Base-by-base conservation (phyloP, 2,888 invertebrate species). In the Eupelmus urozonus region DNA sequence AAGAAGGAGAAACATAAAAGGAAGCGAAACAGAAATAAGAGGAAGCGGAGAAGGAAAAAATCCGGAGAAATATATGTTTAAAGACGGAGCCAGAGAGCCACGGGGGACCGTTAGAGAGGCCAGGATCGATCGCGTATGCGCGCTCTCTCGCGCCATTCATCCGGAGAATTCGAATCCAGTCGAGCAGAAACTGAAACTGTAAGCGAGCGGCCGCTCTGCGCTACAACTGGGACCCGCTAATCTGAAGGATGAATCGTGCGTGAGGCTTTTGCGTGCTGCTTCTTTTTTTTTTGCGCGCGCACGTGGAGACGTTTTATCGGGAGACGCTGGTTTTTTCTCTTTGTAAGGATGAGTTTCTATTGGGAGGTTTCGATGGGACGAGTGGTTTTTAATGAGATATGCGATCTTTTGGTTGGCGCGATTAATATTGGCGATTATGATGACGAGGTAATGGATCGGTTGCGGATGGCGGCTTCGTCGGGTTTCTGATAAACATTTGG, bases 21-120 rank as follows among this genome's bases (percentile, higher is more conserved):
- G 53, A 53, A 20, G 3, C 4, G 20, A 20, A 20, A 53, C 2
- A 20, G 18, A 53, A 53, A 20, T 20, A 53, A 51, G 23, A 65
- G 51, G 25, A 45, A 51, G 18, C 53, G 20, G 66, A 69, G 40
- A 27, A 20, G 23, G n/a, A 42, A 57, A 60, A 71, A 71, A 62
- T 71, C 49, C 29, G 49, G 16, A 13, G 42, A 59, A 49, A 13
- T 2, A 27, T 42, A 42, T 62, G 40, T 62, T 62, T 51, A 62
- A 42, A 62, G 53, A 23, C 51, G 9, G 45, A 60, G 40, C 23
- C 5, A 57, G 27, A 59, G 57, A 40, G 34, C n/a, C 4, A 25
- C 25, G 42, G 11, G 20, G 20, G 53, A 72, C 72, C 72, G 72
- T 72, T 72, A 72, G 45, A 72, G 45, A 18, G 40, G 13, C 7